Conservation (phyloP, 1,140 invertebrate genomes). For the Heterodera schachtii region DNA sequence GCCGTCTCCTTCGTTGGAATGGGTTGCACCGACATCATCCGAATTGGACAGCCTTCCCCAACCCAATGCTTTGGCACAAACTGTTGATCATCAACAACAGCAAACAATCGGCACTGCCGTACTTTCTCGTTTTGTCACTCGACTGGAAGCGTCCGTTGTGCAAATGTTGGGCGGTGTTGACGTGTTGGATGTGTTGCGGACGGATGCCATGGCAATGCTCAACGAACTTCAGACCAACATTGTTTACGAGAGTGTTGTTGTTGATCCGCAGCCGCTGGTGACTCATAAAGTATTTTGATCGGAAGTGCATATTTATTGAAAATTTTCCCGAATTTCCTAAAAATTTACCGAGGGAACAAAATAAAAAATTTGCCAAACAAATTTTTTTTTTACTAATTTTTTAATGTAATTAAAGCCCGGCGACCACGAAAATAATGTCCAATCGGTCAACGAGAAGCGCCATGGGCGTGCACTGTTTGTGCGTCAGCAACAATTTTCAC, state of each 20-base stretch:
- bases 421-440: not conserved
- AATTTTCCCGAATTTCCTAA: too few species aligned
- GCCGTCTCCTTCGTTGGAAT: not conserved
- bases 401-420: too few species aligned
- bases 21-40: not conserved
- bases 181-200: constrained; percentile 9
- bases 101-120: not conserved
- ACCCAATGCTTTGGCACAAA: not conserved
- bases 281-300: too few species aligned
- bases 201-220: constrained; percentile 23
- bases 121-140: not conserved
- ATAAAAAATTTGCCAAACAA: too few species aligned
- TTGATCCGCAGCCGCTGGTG: constrained; percentile 1
- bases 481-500: constrained; percentile 44
- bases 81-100: not conserved
- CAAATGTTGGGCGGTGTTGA: constrained; percentile 26
- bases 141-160: not conserved
- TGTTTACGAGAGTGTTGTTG: constrained; percentile 44
- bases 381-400: too few species aligned
- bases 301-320: too few species aligned
- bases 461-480: constrained; percentile 51
- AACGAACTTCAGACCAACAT: constrained; percentile 34
- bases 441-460: constrained; percentile 46
- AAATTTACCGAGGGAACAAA: too few species aligned
- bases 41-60: not conserved